Evolutionary conservation across 2,797 vertebrate genomes (phyloP).

Genomic region (Arrhamphus sclerolepis): DNA sequence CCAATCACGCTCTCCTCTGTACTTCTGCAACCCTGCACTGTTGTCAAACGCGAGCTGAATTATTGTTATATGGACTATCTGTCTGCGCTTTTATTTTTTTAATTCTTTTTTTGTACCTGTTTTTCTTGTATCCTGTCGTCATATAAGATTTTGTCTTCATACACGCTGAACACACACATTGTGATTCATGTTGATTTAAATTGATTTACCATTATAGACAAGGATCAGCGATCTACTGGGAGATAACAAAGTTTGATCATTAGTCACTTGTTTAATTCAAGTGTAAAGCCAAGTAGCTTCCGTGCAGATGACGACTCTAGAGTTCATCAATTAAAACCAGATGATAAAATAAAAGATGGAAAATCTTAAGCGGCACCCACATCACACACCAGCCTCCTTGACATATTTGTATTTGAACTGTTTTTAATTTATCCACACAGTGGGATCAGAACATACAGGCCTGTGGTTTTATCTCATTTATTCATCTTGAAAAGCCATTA

Average conservation of each 20-base stretch:
- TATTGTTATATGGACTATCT: constrained; percentile 65
- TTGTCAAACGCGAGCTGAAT: constrained; percentile 59
- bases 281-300: too few relatives aligned
- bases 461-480: constrained; percentile 38
- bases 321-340: too few relatives aligned
- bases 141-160: too few relatives aligned
- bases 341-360: background rate
- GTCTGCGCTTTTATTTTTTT: constrained; percentile 39
- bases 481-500: constrained; percentile 28
- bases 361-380: background rate
- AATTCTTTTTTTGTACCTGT: constrained; percentile 6
- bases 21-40: constrained; percentile 38
- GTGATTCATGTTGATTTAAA: too few relatives aligned
- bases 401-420: constrained; percentile 3
- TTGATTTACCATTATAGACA: too few relatives aligned
- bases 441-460: constrained; percentile 2
- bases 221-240: too few relatives aligned
- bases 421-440: constrained; percentile 24
- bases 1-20: constrained; percentile 67
- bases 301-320: too few relatives aligned
- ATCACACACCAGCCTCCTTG: background rate
- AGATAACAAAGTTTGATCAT: too few relatives aligned
- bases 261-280: too few relatives aligned
- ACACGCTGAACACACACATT: too few relatives aligned
- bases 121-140: too few relatives aligned